These are phyloP conservation scores for Poecile montanus DNA, from an alignment of 2,797 vertebrate genomes.

Conservation along the genomic window DNA sequence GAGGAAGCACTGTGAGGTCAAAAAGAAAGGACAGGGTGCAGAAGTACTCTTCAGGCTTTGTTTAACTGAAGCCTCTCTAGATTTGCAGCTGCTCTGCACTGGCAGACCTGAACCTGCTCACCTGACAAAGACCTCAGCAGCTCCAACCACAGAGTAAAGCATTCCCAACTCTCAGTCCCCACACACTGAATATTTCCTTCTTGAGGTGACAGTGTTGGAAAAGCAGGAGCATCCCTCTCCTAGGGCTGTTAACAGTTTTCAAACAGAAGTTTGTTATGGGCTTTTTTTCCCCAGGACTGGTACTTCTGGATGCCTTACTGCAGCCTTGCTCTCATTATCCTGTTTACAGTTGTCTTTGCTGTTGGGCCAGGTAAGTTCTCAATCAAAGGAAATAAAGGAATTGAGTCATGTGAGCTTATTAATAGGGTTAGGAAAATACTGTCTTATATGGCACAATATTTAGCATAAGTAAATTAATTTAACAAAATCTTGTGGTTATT, in stretches of 20 bases:
- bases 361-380: conserved; percentile 86
- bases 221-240: background rate
- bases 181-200: background rate
- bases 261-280: background rate
- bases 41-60: background rate
- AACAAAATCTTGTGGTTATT: background rate
- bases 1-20: background rate
- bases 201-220: background rate
- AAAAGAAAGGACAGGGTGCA: background rate
- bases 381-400: background rate
- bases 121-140: background rate
- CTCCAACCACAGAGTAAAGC: background rate
- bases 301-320: conserved; percentile 87
- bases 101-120: background rate
- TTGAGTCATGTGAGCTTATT: background rate
- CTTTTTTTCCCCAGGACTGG: conserved; percentile 59
- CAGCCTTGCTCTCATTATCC: conserved; percentile 87
- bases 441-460: background rate
- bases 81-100: background rate
- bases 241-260: background rate
- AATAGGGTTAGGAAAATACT: background rate
- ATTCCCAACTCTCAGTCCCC: background rate
- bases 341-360: conserved; percentile 90
- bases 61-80: background rate
- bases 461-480: background rate